Base-by-base conservation (phyloP, 2,888 invertebrate species). In the Schrankia costaestrigalis region DNA sequence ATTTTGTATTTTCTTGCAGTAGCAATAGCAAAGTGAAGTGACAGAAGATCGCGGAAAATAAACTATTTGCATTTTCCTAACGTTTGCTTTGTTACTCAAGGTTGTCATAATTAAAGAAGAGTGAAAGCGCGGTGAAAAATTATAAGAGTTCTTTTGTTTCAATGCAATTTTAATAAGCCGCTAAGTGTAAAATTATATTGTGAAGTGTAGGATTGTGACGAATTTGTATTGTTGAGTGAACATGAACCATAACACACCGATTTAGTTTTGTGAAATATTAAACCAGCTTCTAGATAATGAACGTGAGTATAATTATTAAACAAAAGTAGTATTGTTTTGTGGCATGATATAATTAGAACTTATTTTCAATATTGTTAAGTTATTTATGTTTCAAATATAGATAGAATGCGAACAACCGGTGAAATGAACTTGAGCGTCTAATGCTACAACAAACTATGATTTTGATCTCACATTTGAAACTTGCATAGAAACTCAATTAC, bases 1-100 rank as follows among this genome's bases (percentile, higher is more conserved):
- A 85, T 85, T 76, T 85, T 85, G 83, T 76, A 74, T 78, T 76
- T 78, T 76, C 60, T 52, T 61, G 56, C 49, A 52, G 49, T 64
- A 56, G 47, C n/a, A n/a, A n/a, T n/a, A n/a, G n/a, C n/a, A n/a
- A n/a, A n/a, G n/a, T 46, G 36, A 53, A 56, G 46, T 64, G 71
- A 66, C 63, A 68, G 70, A 66, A 69, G 61, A 68, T 66, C 59
- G 71, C 70, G 71, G 66, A 77, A 77, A 79, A 71, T 65, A 66
- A 63, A 54, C 45, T 49, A 64, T 65, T 63, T 56, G 56, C 62
- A 56, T 65, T 65, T 59, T 63, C 45, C 36, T 39, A 32, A 31
- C 32, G 41, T 36, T 43, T 47, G 43, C 41, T 31, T 50, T 49
- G 46, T 51, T 46, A 40, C 38, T 43, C 44, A 46, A 49, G 43